Percentiles rank a stretch among this genome's conserved stretches.
phyloP scores from a whole-genome alignment of 2,797 vertebrate species.

The Lophotriccus pileatus region DNA sequence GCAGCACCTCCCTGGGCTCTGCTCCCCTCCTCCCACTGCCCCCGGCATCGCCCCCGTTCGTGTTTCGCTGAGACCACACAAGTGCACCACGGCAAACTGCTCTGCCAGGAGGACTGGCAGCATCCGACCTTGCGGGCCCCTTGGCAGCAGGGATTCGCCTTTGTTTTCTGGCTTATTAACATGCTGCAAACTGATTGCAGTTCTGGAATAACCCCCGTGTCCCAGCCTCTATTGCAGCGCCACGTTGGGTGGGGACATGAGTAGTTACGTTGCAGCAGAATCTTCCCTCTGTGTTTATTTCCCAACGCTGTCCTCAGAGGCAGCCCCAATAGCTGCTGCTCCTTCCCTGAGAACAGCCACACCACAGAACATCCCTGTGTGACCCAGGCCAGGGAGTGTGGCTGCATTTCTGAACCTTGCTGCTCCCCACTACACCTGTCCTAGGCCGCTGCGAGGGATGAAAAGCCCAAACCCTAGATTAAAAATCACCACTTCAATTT shows the following conservation, averaged over 20 bases:
- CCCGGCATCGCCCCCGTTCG: neutral
- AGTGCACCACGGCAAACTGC: neutral
- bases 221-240: neutral
- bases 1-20: neutral
- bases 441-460: neutral
- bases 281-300: neutral
- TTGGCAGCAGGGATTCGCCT: neutral
- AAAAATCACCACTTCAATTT: neutral
- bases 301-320: neutral
- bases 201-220: neutral
- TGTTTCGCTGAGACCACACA: neutral
- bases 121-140: accelerated
- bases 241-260: neutral
- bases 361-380: neutral
- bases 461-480: neutral
- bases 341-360: accelerated
- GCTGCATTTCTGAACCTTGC: neutral
- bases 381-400: neutral
- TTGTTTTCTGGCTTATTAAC: neutral
- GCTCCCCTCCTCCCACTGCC: neutral
- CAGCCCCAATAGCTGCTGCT: neutral
- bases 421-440: neutral
- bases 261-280: neutral
- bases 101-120: neutral
- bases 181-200: neutral